Evolutionary conservation across 1,140 invertebrate genomes (phyloP), one percentile per base, ranked within the genome.

Genomic region (Diabrotica undecimpunctata): DNA sequence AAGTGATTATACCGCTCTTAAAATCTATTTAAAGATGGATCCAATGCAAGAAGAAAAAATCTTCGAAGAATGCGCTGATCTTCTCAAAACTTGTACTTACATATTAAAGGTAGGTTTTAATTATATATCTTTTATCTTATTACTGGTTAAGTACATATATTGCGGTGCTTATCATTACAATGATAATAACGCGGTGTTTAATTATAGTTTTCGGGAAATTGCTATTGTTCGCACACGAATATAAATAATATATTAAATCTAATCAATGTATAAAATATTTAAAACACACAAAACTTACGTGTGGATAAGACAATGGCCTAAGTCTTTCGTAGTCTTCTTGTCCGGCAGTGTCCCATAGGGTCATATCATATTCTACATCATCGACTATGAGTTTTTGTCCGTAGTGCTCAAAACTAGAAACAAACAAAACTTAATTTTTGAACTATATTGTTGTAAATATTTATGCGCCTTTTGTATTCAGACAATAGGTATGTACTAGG

Each of bases 251-350:
- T 25, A 25, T 25, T 4, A 25, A 25, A 25, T 25, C 25, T 25
- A 25, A 25, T 25, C 25, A 2, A 25, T 25, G 25, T 25, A 25
- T 25, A 25, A 25, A 25, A 25, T 2, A 25, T 2, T 25, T 25
- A 25, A 25, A 25, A 25, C 25, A 25, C n/a, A n/a, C n/a, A n/a
- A n/a, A n/a, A 60, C 70, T 71, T 75, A 77, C 75, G 54, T 70
- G 90, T 62, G 93, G 93, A 80, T 97, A 97, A 36, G 91, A 93
- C 7, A 97, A 81, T 0, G 94, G 95, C 70, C 95, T 83, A 2
- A 99, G 82, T 76, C 95, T 82, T 79, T 98, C 96, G 74, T 98
- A 99, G 79, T 97, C 96, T 80, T 98, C 96, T 80, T 97, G 95
- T 5, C 95, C 94, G 2, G 93, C 92, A 7, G 95, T 97, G 74